Base-by-base conservation (phyloP, 2,888 invertebrate genomes). In the Ariolimax columbianus region DNA sequence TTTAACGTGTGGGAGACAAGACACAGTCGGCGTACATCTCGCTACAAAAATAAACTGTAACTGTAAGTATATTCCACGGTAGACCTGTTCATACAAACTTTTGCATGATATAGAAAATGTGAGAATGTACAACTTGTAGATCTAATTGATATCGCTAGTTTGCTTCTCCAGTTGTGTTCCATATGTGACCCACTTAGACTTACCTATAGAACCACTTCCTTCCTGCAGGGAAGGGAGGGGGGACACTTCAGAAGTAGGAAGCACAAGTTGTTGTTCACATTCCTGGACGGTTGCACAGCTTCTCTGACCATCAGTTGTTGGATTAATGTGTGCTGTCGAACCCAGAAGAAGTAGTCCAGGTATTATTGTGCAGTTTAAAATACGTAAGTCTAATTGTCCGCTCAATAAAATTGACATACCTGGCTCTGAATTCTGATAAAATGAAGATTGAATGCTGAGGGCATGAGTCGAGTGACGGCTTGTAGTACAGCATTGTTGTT, bases 141-240 rank as follows among this genome's bases (percentile, higher is more conserved):
- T 26, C 4, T 4, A 63, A 63, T 63, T 14, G 26, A 55, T 55
- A 4, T 55, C 14, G 9, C 4, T 55, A 63, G 26, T 63, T 63
- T 63, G n/a, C n/a, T 63, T n/a, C n/a, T n/a, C n/a, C n/a, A n/a
- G n/a, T n/a, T n/a, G n/a, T n/a, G n/a, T 26, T 63, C n/a, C 7
- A n/a, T n/a, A 63, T 63, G 59, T 63, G 59, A 63, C 59, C 59
- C 59, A 63, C 59, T 63, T 63, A 63, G n/a, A 63, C 59, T 23
- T 23, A 63, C n/a, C 59, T 23, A 63, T 63, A 26, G n/a, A 63
- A 1, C n/a, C n/a, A 26, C n/a, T 26, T 4, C 59, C 26, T 23
- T 14, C n/a, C n/a, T n/a, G n/a, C n/a, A n/a, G n/a, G n/a, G n/a
- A n/a, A n/a, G n/a, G n/a, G n/a, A n/a, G n/a, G n/a, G 23, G 59